These are phyloP conservation scores for Andrena bicolor DNA, from an alignment of 2,888 invertebrate genomes.

Conservation along the genomic window DNA sequence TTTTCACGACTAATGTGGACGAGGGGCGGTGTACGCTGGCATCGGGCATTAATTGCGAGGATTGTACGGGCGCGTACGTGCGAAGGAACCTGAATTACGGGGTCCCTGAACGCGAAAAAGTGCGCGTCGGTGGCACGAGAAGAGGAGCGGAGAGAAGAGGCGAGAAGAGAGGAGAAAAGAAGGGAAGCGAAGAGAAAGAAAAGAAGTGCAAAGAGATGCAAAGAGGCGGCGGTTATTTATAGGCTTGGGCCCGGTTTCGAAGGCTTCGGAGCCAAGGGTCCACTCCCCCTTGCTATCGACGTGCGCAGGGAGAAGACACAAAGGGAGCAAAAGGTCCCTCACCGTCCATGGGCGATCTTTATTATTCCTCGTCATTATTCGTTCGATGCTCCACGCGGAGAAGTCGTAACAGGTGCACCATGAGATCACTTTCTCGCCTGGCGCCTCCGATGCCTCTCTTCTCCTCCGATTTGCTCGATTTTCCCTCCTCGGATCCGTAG, in stretches of 20 bases:
- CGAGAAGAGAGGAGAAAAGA: conserved; percentile 43
- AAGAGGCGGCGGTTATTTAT: conserved; percentile 72
- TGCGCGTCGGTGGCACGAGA: conserved; percentile 51
- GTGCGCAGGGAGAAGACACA: conserved; percentile 23
- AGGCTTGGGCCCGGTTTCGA: conserved; percentile 65
- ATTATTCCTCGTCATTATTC: conserved; percentile 64
- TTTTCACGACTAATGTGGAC: conserved; percentile 18
- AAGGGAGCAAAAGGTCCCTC: not conserved
- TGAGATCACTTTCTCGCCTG: conserved; percentile 47
- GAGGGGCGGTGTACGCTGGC: conserved; percentile 16
- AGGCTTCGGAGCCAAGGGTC: conserved; percentile 54
- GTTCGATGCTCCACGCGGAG: conserved; percentile 40
- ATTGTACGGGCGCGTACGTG: conserved; percentile 67
- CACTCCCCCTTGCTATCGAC: conserved; percentile 34
- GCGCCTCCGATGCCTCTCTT: conserved; percentile 26
- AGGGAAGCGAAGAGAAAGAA: conserved; percentile 40
- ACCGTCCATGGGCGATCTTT: conserved; percentile 57
- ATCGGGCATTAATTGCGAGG: conserved; percentile 62
- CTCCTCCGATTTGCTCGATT: not conserved
- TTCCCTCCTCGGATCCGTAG: not conserved
- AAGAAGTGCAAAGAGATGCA: conserved; percentile 69
- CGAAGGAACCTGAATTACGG: conserved; percentile 72
- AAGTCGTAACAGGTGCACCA: conserved; percentile 53
- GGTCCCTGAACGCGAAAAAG: conserved; percentile 68
- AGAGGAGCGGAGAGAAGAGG: conserved; percentile 31